Evolutionary conservation across 2,797 vertebrate species (phyloP).

Genomic region (Poecilia velifera): DNA sequence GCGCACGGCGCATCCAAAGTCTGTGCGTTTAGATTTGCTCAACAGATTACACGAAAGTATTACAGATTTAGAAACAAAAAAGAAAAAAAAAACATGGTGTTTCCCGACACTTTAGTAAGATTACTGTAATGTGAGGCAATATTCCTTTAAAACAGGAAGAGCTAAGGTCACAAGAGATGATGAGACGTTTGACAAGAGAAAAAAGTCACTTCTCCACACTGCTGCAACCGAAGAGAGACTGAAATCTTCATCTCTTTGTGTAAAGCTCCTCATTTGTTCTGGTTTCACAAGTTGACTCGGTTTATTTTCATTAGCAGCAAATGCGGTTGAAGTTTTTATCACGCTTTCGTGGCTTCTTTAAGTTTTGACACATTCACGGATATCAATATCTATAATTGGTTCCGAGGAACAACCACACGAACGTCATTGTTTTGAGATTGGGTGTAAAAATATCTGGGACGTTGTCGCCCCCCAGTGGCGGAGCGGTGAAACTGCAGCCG

Average conservation of each 20-base stretch:
- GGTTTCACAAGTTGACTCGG: too few relatives aligned
- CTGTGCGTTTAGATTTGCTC: constrained; percentile 27
- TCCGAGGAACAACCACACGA: not conserved
- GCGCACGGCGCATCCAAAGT: constrained; percentile 60
- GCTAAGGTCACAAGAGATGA: constrained; percentile 34
- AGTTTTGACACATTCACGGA: not conserved
- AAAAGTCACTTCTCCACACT: not conserved
- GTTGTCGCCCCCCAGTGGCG: constrained; percentile 51
- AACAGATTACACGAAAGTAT: constrained; percentile 4
- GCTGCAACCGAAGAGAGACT: not conserved
- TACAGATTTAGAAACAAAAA: not conserved
- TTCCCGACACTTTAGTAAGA: constrained; percentile 52
- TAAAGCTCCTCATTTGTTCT: not conserved
- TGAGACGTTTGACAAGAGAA: constrained; percentile 2
- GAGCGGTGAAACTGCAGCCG: constrained; percentile 10
- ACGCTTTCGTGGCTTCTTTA: not conserved
- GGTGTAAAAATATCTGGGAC: not conserved
- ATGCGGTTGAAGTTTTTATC: not conserved
- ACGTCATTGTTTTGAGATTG: not conserved
- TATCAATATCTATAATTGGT: not conserved
- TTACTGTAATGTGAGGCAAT: constrained; percentile 64
- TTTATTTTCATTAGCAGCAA: not conserved
- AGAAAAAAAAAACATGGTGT: not conserved
- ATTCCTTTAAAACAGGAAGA: constrained; percentile 65
- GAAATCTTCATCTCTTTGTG: not conserved